Percentiles rank a stretch among this genome's conserved stretches.
These are phyloP conservation scores for Tipula vernalis DNA, from an alignment of 2,888 invertebrate genomes.

Conservation along the genomic window DNA sequence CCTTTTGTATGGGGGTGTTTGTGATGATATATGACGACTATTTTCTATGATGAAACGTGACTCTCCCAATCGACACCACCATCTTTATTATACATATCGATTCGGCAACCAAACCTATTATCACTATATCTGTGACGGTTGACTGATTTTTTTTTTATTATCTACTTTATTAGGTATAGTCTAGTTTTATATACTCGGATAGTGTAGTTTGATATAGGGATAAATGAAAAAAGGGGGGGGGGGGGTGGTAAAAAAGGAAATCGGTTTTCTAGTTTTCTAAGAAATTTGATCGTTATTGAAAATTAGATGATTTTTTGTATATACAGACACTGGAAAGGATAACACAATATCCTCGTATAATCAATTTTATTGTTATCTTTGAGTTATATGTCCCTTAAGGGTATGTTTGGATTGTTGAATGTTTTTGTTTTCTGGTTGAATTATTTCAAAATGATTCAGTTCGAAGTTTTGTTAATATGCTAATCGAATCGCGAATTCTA, in stretches of 20 bases:
- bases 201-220: neutral
- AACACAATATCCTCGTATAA: neutral
- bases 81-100: neutral
- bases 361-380: neutral
- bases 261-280: neutral
- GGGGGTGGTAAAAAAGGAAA: neutral
- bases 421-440: neutral
- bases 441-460: neutral
- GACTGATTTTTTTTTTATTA: neutral
- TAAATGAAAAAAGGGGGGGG: neutral
- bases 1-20: neutral
- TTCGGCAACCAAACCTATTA: neutral
- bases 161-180: neutral
- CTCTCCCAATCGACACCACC: neutral
- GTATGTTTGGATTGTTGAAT: neutral
- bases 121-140: neutral
- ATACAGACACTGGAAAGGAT: neutral
- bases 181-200: neutral
- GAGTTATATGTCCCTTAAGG: neutral
- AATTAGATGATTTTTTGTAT: neutral
- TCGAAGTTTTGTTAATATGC: neutral
- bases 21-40: neutral
- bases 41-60: neutral
- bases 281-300: neutral
- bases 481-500: neutral